phyloP scores from a whole-genome alignment of 2,888 invertebrate genomes.

The Anoplius nigerrimus region DNA sequence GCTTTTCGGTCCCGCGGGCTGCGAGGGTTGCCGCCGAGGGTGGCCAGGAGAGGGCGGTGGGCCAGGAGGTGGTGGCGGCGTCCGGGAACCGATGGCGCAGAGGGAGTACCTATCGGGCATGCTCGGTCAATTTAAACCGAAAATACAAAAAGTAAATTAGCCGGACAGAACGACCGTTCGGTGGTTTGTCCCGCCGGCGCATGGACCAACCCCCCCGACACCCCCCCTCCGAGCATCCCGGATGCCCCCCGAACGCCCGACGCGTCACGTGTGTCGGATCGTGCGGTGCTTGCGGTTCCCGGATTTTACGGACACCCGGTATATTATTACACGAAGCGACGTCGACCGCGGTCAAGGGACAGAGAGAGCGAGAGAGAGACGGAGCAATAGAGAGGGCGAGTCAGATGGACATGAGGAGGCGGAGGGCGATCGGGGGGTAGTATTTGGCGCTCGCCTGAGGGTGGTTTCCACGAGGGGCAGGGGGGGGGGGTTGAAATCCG shows the following conservation, averaged over 20 bases:
- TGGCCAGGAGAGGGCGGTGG: conserved; percentile 4
- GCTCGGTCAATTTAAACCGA: conserved; percentile 71
- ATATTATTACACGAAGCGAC: conserved; percentile 51
- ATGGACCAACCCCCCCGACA: neutral
- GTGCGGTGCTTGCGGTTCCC: conserved; percentile 68
- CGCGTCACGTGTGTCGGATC: conserved; percentile 71
- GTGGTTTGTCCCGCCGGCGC: conserved; percentile 52
- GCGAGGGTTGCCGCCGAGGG: conserved; percentile 3
- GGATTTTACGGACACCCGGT: conserved; percentile 69
- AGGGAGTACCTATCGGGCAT: conserved; percentile 54
- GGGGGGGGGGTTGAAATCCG: neutral
- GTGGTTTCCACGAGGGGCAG: neutral
- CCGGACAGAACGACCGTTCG: conserved; percentile 62
- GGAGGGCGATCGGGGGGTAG: too few species aligned
- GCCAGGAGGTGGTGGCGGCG: neutral
- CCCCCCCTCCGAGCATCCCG: neutral
- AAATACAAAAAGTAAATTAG: conserved; percentile 74
- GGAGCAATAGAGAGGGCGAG: neutral
- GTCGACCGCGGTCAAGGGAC: conserved; percentile 2
- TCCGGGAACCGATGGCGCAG: neutral
- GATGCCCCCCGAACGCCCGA: conserved; percentile 27
- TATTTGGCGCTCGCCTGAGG: too few species aligned
- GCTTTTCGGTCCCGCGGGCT: conserved; percentile 41
- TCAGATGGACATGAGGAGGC: too few species aligned
- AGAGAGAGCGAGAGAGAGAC: conserved; percentile 13